Base-by-base conservation (phyloP, 2,888 invertebrate species). In the Cephus rjabovi region DNA sequence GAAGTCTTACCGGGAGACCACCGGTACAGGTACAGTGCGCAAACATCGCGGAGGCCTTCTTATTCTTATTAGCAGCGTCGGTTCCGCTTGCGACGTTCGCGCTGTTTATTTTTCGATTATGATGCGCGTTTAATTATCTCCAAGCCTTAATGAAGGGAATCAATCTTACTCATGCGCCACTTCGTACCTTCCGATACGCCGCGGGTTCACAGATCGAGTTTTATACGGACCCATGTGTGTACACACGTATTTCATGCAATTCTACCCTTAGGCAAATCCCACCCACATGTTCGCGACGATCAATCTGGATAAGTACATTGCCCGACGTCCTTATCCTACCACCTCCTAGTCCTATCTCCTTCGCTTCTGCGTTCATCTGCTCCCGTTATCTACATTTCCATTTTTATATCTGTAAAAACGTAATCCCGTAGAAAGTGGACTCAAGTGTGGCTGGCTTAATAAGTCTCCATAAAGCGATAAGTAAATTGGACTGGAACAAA, bases 41-140 rank as follows among this genome's bases (percentile, higher is more conserved):
- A 34, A 80, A 34, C 75, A 79, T 73, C 69, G 76, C 34, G 70
- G 69, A 37, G 69, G 40, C 80, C 80, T 23, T 74, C 75, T 77
- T 74, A 81, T 84, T 84, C 81, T 79, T 81, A 77, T 79, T 84
- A 78, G 81, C 69, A 73, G 34, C 74, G 75, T 40, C 70, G 12
- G 81, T 77, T 78, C 31, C 71, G 33, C 71, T 71, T 12, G 74
- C 73, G 40, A 37, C 73, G 31, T 71, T 37, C 70, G 78, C 70
- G 69, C 75, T 80, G 79, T 84, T 84, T 84, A 86, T 86, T 81
- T 80, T 81, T 76, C 83, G 85, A 84, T 86, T 84, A 81, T 86
- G 84, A 84, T 81, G 84, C 81, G 79, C 83, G 82, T 85, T 86
- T 86, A 86, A 86, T 84, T 86, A 83, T 84, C 83, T 81, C 79